These are phyloP conservation scores for Agrenia bidenticulata DNA, from an alignment of 2,888 invertebrate genomes.

Conservation along the genomic window DNA sequence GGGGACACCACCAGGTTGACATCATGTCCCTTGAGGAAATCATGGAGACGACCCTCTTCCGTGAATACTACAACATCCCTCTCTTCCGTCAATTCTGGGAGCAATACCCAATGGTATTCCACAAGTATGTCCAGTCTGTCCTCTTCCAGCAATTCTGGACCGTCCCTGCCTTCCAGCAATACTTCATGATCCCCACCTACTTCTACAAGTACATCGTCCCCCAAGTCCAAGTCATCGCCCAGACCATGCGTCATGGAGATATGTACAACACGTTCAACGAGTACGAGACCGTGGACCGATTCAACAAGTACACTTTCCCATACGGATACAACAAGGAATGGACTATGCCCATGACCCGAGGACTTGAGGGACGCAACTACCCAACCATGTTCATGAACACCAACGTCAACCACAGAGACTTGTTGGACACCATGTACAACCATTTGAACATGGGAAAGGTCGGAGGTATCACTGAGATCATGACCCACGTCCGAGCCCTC, in stretches of 20 bases:
- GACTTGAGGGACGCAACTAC: neutral
- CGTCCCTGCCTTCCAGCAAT: constrained; percentile 31
- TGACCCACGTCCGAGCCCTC: constrained; percentile 9
- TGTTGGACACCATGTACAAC: constrained; percentile 34
- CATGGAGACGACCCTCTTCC: constrained; percentile 24
- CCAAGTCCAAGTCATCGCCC: constrained; percentile 29
- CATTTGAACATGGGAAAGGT: constrained; percentile 17
- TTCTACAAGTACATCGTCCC: constrained; percentile 46
- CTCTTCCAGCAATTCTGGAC: constrained; percentile 42
- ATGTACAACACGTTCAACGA: constrained; percentile 1
- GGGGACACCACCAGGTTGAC: constrained; percentile 9
- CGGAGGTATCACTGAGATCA: neutral
- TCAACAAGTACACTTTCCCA: neutral
- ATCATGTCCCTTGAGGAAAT: constrained; percentile 26
- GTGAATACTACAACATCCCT: constrained; percentile 28
- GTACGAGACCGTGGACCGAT: constrained; percentile 16
- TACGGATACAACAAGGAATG: neutral
- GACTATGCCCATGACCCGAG: constrained; percentile 8
- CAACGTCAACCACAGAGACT: constrained; percentile 32
- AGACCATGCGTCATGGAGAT: neutral
- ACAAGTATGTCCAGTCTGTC: constrained; percentile 20
- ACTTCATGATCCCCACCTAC: constrained; percentile 39
- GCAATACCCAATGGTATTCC: constrained; percentile 15
- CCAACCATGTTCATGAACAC: constrained; percentile 20
- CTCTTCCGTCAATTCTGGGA: constrained; percentile 36